Base-by-base conservation (phyloP, 2,113 vertebrate genomes). In the Nymphicus hollandicus region DNA sequence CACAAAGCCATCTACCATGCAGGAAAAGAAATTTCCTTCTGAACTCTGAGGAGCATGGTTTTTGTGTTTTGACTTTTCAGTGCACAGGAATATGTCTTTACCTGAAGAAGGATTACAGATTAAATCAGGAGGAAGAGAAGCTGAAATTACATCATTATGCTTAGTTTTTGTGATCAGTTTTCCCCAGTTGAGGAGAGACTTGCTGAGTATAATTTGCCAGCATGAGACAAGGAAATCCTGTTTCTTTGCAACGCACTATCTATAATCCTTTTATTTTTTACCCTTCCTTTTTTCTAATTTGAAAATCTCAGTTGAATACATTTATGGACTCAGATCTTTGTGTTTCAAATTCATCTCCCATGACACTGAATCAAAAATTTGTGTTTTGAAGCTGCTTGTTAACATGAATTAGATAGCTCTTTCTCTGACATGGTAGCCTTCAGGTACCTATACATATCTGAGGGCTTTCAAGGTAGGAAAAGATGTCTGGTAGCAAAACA, bases 251-350 rank as follows among this genome's bases (percentile, higher is more conserved):
- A 79, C 33, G 6, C 25, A 23, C 56, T 44, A 31, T 61, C 81
- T 87, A 53, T 39, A 71, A 78, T 53, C 19, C 13, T 87, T 5
- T 35, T 58, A 6, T 22, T 44, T 71, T 50, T 70, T 10, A 5
- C 5, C 14, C 1, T 1, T 3, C 1, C 5, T 53, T 7, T 17
- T n/a, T n/a, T 71, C 18, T 52, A 58, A 58, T 71, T 83, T 27
- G 41, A 53, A 28, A 68, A 79, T 81, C 52, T 81, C 16, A 41
- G 29, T 37, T 88, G 52, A 29, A 20, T 60, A 10, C 53, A 9
- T 74, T 84, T 69, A 29, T 61, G 31, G 29, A 61, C 35, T 76
- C 22, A 3, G 1, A 49, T 68, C 18, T 79, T 79, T 35, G 4
- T 60, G 52, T 74, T 93, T 84, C 55, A 91, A 68, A 86, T 68